Evolutionary conservation across 2,888 invertebrate species (phyloP).

Genomic region (Galerucella nymphaeae): DNA sequence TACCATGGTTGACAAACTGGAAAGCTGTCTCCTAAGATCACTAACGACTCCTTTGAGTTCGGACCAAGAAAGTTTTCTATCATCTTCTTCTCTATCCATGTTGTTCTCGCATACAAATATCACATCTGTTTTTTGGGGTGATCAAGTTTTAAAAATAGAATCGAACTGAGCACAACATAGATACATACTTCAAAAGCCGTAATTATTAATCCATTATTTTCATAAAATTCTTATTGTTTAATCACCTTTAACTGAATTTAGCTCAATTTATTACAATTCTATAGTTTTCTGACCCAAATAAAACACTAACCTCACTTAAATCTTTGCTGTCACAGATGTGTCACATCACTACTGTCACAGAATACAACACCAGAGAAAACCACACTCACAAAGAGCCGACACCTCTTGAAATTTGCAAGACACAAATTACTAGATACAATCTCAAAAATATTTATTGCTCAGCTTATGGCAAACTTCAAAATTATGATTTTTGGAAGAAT

Average conservation of each 20-base stretch:
- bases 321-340: conserved; percentile 22
- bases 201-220: conserved; percentile 10
- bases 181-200: conserved; percentile 30
- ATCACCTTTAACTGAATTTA: conserved; percentile 28
- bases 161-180: conserved; percentile 20
- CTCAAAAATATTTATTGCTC: too few species aligned
- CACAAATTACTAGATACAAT: too few species aligned
- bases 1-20: conserved; percentile 82
- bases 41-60: conserved; percentile 84
- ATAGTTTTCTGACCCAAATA: conserved; percentile 50
- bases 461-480: too few species aligned
- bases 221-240: conserved; percentile 17
- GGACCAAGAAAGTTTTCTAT: conserved; percentile 74
- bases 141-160: conserved; percentile 47
- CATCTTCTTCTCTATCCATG: conserved; percentile 51
- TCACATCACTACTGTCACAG: conserved; percentile 22
- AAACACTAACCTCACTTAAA: conserved; percentile 50
- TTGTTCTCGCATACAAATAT: conserved; percentile 39
- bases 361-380: too few species aligned
- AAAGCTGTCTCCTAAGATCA: conserved; percentile 82
- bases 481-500: too few species aligned
- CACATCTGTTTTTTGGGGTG: conserved; percentile 50
- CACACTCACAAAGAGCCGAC: too few species aligned
- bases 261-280: conserved; percentile 43
- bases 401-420: too few species aligned